Conservation (phyloP, 2,797 vertebrate genomes). For the Acipenser ruthenus region DNA sequence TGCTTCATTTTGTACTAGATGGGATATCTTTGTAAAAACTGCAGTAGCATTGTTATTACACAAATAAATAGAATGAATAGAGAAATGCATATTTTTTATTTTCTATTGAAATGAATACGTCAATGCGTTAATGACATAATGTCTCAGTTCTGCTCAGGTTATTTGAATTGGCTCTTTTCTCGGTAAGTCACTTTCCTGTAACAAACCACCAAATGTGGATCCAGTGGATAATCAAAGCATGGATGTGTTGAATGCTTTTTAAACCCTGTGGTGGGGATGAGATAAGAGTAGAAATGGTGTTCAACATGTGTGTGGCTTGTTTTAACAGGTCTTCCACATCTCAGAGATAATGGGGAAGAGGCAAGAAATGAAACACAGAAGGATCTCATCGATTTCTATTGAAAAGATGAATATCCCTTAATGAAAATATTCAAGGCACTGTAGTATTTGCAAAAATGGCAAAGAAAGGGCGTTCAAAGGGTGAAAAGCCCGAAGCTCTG, state of each 20-base stretch:
- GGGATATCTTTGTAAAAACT: too few relatives aligned
- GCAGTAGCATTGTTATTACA: too few relatives aligned
- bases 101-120: too few relatives aligned
- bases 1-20: too few relatives aligned
- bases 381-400: constrained; percentile 51
- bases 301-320: background rate
- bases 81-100: too few relatives aligned
- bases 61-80: too few relatives aligned
- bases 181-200: background rate
- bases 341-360: constrained; percentile 65
- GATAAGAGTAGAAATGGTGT: background rate
- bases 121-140: too few relatives aligned
- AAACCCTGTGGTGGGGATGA: too few relatives aligned
- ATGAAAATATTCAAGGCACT: constrained; percentile 50
- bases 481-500: constrained; percentile 95
- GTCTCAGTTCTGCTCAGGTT: background rate
- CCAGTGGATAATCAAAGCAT: background rate
- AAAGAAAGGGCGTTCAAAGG: constrained; percentile 92
- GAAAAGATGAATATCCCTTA: constrained; percentile 69
- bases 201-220: too few relatives aligned
- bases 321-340: constrained; percentile 55
- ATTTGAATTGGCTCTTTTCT: background rate
- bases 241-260: background rate
- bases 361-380: constrained; percentile 64
- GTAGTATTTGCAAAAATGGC: constrained; percentile 76